phyloP scores from a whole-genome alignment of 2,797 vertebrate species.

The Vipera ursinii region DNA sequence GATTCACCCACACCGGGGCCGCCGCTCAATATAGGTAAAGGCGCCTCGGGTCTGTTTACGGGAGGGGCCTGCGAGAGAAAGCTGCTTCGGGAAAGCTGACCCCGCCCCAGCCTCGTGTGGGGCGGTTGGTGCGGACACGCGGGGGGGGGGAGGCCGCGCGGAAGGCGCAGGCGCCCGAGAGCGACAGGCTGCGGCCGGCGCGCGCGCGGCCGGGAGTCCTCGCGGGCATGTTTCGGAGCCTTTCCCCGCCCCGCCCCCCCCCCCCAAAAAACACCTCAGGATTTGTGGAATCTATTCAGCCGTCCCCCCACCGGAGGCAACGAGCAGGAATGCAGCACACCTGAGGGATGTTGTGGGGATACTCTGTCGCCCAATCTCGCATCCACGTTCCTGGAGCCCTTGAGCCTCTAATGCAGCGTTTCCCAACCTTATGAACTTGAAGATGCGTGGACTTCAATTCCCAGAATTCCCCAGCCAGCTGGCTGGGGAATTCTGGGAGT shows the following conservation, averaged over 20 bases:
- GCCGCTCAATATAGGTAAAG: constrained; percentile 92
- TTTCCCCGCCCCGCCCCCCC: neutral
- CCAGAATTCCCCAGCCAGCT: too few relatives aligned
- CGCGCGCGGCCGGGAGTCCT: neutral
- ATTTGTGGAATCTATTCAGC: neutral
- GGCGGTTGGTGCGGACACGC: neutral
- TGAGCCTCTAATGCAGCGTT: neutral
- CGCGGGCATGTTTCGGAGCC: neutral
- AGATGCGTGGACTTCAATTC: too few relatives aligned
- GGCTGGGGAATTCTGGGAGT: too few relatives aligned
- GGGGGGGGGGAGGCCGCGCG: neutral
- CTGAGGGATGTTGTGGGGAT: neutral
- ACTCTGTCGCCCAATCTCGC: neutral
- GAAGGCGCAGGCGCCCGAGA: neutral
- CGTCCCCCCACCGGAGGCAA: neutral
- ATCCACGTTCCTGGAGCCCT: neutral
- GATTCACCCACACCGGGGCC: constrained; percentile 95
- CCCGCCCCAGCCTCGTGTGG: neutral
- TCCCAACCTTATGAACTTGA: too few relatives aligned
- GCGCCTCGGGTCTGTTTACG: neutral
- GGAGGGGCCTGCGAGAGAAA: neutral
- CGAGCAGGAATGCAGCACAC: neutral
- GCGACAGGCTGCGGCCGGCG: neutral
- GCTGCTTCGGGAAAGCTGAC: neutral
- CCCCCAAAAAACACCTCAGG: neutral